Percentiles rank a stretch among this genome's conserved stretches.
Conservation (phyloP, 2,113 vertebrate genomes). For the Psammodynastes pulverulentus region DNA sequence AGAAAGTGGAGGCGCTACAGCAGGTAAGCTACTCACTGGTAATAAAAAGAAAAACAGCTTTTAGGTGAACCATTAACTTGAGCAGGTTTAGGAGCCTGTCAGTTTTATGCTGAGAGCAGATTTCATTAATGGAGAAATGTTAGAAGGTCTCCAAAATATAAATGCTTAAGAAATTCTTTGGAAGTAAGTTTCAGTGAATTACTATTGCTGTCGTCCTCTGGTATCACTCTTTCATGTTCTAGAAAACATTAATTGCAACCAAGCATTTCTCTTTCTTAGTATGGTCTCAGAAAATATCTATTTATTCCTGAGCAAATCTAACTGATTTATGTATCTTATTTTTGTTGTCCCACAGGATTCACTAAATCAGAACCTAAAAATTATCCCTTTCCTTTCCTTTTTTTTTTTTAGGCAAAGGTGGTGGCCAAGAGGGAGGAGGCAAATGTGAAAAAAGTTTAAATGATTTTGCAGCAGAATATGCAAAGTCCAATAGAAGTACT, state of each 20-base stretch:
- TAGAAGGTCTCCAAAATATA: neutral
- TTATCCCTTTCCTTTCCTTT: neutral
- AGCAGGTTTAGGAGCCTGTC: neutral
- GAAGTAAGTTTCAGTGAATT: neutral
- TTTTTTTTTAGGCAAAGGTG: constrained; percentile 71
- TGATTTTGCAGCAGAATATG: constrained; percentile 93
- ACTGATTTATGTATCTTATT: neutral
- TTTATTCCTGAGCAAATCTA: neutral
- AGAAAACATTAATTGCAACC: neutral
- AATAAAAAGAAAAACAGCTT: neutral
- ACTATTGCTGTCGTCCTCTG: neutral
- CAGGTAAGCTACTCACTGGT: constrained; percentile 48
- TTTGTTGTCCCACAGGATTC: neutral
- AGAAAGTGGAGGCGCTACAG: constrained; percentile 78
- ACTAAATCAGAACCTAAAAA: neutral
- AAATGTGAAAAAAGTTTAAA: constrained; percentile 84
- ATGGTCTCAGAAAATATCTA: neutral
- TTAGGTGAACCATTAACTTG: neutral
- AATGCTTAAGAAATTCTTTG: neutral
- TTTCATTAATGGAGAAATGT: neutral
- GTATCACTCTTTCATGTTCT: neutral
- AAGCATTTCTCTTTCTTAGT: neutral
- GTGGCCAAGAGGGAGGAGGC: constrained; percentile 72
- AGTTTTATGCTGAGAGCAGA: neutral
- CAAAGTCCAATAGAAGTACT: constrained; percentile 95